These are phyloP conservation scores for Caenorhabditis zanzibari DNA, from an alignment of 2,888 invertebrate genomes.

Conservation along the genomic window DNA sequence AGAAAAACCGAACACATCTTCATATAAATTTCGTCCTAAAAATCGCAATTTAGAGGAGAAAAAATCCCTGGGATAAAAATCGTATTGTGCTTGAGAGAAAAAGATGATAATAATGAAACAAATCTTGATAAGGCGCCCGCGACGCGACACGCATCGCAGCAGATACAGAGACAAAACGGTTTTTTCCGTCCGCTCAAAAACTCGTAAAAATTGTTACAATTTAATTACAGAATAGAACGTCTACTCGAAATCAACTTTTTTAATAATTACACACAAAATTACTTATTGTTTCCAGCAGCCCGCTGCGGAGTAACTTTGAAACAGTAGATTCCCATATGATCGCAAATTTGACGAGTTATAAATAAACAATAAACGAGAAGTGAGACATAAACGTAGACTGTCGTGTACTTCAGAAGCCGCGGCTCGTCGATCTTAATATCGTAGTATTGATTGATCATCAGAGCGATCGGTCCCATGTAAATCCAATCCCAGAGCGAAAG, in stretches of 20 bases:
- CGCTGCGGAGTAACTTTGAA: constrained; percentile 78
- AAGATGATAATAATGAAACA: neutral
- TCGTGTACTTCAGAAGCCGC: constrained; percentile 57
- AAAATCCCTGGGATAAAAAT: too few relatives aligned
- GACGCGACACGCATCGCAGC: constrained; percentile 13
- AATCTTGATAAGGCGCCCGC: constrained; percentile 10
- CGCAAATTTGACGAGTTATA: constrained; percentile 85
- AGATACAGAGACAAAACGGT: neutral
- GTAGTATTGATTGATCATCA: constrained; percentile 93
- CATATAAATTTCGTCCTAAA: too few relatives aligned
- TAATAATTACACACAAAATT: constrained; percentile 20
- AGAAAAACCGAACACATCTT: too few relatives aligned
- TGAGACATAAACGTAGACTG: constrained; percentile 84
- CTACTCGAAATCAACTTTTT: neutral
- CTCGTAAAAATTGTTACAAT: constrained; percentile 23
- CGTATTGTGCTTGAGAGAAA: neutral
- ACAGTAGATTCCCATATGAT: constrained; percentile 84
- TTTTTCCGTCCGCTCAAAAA: constrained; percentile 22
- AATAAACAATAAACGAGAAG: constrained; percentile 84
- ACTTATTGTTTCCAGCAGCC: constrained; percentile 36
- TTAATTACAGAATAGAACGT: constrained; percentile 11
- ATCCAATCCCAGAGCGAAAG: constrained; percentile 97
- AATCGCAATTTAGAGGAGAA: too few relatives aligned
- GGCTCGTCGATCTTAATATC: constrained; percentile 68
- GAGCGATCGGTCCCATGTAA: constrained; percentile 92